Conservation (phyloP, 2,113 vertebrate species). For the Motacilla alba region DNA sequence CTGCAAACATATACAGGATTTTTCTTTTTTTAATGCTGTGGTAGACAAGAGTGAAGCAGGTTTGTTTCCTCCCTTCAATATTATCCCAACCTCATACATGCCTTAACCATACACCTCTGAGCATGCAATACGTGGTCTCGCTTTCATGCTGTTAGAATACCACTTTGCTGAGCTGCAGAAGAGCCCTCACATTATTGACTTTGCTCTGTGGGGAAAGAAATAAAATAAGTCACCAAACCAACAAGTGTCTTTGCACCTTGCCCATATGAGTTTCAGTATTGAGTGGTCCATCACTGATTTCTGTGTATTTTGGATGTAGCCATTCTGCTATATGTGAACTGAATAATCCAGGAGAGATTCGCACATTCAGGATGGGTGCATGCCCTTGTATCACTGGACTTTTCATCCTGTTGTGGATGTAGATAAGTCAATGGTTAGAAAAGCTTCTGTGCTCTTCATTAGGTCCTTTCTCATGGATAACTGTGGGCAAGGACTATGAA, state of each 20-base stretch:
- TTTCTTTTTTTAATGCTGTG: not conserved
- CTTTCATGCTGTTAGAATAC: not conserved
- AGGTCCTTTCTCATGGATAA: not conserved
- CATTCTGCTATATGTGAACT: not conserved
- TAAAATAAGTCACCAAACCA: not conserved
- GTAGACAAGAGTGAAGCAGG: not conserved
- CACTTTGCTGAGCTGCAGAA: not conserved
- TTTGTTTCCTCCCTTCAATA: not conserved
- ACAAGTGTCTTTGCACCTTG: not conserved
- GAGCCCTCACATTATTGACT: not conserved
- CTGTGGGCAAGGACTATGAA: not conserved
- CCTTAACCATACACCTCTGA: not conserved
- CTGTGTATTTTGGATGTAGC: not conserved
- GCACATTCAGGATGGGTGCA: not conserved
- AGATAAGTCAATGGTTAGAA: not conserved
- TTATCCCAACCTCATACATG: not conserved
- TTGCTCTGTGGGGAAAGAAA: not conserved
- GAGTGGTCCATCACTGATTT: not conserved
- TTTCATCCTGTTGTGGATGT: not conserved
- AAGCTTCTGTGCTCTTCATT: not conserved
- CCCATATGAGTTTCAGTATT: not conserved
- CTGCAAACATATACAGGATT: not conserved
- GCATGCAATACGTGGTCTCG: not conserved
- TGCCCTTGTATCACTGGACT: not conserved
- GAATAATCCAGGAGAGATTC: not conserved